phyloP scores from a whole-genome alignment of 2,888 invertebrate species.

The Digitonthophagus gazella region DNA sequence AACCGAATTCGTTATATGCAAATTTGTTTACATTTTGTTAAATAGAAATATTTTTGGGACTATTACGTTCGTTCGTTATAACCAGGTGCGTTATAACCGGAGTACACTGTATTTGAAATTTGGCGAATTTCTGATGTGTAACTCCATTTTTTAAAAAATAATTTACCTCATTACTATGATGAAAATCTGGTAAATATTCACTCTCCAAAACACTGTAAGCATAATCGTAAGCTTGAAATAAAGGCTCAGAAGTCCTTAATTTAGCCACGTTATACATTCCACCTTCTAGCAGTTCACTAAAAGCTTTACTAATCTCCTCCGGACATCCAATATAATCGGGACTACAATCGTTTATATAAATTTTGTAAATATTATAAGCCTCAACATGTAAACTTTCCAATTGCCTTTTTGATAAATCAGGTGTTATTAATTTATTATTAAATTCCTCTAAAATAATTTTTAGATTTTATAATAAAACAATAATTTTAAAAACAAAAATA shows the following conservation, averaged over 20 bases:
- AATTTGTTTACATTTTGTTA: too few relatives aligned
- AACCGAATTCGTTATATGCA: too few relatives aligned
- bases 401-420: conserved; percentile 66
- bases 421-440: conserved; percentile 74
- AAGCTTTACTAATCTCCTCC: conserved; percentile 56
- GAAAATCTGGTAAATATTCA: conserved; percentile 72
- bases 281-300: conserved; percentile 58
- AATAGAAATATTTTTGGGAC: too few relatives aligned
- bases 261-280: conserved; percentile 64
- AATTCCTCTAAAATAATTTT: conserved; percentile 68
- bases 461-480: conserved; percentile 6
- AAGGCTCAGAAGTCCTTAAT: conserved; percentile 71
- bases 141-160: neutral
- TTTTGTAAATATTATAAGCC: conserved; percentile 66
- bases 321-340: conserved; percentile 62
- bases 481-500: conserved; percentile 1
- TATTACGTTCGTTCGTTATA: too few relatives aligned
- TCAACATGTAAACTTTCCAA: conserved; percentile 63
- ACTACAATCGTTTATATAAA: conserved; percentile 63
- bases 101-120: too few relatives aligned
- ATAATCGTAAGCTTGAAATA: conserved; percentile 78
- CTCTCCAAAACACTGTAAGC: conserved; percentile 72
- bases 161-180: conserved; percentile 76
- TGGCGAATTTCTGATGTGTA: neutral
- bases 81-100: too few relatives aligned